A percentile compares a stretch with the other conserved stretches of the same genome.
Evolutionary conservation across 2,797 vertebrate species (phyloP).

Genomic region (Enoplosus armatus): DNA sequence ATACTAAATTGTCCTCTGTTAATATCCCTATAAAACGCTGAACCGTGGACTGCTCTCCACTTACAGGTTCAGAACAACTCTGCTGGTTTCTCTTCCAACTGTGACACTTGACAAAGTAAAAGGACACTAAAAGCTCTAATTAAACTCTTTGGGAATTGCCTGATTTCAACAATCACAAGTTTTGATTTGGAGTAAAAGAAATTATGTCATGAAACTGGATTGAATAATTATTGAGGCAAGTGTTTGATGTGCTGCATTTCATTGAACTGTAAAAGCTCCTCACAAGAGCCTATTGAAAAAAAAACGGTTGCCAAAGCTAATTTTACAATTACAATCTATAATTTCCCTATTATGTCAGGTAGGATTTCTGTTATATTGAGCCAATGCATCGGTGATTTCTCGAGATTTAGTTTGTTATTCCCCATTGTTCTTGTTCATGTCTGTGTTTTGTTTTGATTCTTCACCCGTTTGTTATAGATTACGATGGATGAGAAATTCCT

Average conservation of each 20-base stretch:
- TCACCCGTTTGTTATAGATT: slow-evolving; percentile 31
- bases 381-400: slow-evolving; percentile 4
- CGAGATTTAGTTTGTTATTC: neutral
- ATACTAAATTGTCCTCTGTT: neutral
- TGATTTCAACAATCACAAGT: neutral
- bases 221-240: neutral
- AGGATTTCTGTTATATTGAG: slow-evolving; percentile 3
- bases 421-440: slow-evolving; percentile 27
- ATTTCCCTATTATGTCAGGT: neutral
- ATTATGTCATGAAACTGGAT: neutral
- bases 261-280: slow-evolving; percentile 9
- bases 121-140: slow-evolving; percentile 37
- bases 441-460: slow-evolving; percentile 15
- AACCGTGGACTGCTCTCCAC: slow-evolving; percentile 21
- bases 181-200: neutral
- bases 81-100: slow-evolving; percentile 30
- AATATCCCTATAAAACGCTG: neutral
- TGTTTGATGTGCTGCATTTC: neutral
- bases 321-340: neutral
- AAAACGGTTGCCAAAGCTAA: neutral
- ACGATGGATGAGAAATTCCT: slow-evolving; percentile 23
- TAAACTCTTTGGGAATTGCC: slow-evolving; percentile 8
- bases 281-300: neutral
- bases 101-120: slow-evolving; percentile 13
- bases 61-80: slow-evolving; percentile 14